These are phyloP conservation scores for Odontamblyopus rebecca DNA, from an alignment of 2,797 vertebrate genomes.

Conservation along the genomic window DNA sequence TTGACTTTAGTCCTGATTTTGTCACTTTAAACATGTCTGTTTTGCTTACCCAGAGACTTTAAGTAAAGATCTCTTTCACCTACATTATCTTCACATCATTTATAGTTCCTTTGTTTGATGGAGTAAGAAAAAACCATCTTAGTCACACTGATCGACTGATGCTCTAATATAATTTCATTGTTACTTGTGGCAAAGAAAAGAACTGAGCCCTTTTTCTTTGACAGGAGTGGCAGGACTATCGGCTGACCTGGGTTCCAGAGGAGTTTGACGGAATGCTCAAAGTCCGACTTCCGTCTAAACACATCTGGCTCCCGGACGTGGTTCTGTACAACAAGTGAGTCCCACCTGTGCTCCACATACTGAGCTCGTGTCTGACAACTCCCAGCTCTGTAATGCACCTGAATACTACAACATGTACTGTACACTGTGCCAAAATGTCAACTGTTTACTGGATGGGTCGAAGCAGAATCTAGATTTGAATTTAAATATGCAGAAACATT, in stretches of 20 bases:
- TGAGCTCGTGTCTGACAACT: neutral
- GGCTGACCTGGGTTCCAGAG: conserved; percentile 92
- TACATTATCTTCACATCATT: neutral
- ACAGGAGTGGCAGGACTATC: conserved; percentile 98
- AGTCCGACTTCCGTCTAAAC: conserved; percentile 95
- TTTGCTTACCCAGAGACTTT: too few relatives aligned
- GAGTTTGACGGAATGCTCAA: conserved; percentile 97
- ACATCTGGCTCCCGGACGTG: conserved; percentile 98
- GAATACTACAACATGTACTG: neutral
- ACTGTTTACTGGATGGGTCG: neutral
- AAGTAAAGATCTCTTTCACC: too few relatives aligned
- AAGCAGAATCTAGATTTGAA: too few relatives aligned
- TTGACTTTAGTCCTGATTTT: too few relatives aligned
- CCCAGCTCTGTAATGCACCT: neutral
- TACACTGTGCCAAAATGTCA: neutral
- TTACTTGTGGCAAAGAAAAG: too few relatives aligned
- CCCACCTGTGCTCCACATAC: neutral
- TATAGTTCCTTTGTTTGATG: too few relatives aligned
- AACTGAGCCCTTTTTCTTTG: neutral
- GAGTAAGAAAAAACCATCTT: neutral
- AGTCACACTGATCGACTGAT: neutral
- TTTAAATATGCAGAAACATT: too few relatives aligned
- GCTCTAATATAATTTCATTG: too few relatives aligned
- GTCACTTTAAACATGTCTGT: too few relatives aligned
- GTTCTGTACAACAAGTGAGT: conserved; percentile 99